A percentile compares a stretch with the other conserved stretches of the same genome.
phyloP scores from a whole-genome alignment of 2,113 vertebrate genomes.

The Herpailurus yagouaroundi region DNA sequence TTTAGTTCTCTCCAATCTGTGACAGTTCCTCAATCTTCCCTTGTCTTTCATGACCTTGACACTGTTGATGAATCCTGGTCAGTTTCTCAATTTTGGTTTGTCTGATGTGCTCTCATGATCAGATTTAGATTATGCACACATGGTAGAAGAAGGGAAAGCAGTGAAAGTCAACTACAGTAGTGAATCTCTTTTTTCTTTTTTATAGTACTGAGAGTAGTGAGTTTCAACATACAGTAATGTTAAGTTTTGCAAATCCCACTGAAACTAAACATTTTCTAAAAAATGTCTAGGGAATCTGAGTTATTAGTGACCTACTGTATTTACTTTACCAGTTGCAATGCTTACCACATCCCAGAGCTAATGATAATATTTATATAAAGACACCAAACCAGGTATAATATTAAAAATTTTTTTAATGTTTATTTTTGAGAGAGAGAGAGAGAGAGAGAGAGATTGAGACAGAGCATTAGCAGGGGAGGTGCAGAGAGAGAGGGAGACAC shows the following conservation, averaged over 20 bases:
- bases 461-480: too few species aligned
- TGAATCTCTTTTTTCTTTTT: neutral
- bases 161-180: neutral
- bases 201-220: neutral
- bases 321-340: neutral
- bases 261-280: neutral
- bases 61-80: neutral
- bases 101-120: neutral
- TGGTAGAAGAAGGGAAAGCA: neutral
- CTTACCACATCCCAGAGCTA: neutral
- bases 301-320: neutral
- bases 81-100: neutral
- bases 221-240: neutral
- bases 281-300: neutral
- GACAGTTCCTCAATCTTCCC: neutral
- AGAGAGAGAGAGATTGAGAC: too few species aligned
- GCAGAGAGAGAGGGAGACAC: too few species aligned
- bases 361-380: constrained; percentile 25
- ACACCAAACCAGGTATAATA: neutral
- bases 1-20: neutral
- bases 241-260: neutral
- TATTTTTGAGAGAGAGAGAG: too few species aligned
- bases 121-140: neutral
- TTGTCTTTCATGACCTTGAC: neutral
- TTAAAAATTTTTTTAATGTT: neutral